A percentile compares a stretch with the other conserved stretches of the same genome.
phyloP scores from a whole-genome alignment of 2,888 invertebrate species.

The Zygothrica quintamaculata region DNA sequence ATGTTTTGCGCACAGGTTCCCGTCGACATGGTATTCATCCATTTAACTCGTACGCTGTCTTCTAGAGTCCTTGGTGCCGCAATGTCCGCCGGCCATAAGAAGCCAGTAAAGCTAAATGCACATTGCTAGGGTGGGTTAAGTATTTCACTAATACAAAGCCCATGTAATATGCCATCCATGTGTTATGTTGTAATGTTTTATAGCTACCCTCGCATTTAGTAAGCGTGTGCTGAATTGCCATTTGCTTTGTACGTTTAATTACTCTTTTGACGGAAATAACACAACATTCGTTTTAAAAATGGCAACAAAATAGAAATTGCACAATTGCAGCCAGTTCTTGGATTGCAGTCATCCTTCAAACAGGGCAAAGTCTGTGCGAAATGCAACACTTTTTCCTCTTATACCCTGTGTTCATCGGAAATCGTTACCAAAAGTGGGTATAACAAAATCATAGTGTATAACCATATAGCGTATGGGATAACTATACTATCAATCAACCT shows the following conservation, averaged over 20 bases:
- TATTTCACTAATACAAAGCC: not conserved
- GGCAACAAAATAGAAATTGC: slow-evolving; percentile 58
- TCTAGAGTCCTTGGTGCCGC: slow-evolving; percentile 47
- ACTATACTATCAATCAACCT: too few species aligned
- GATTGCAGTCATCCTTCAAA: slow-evolving; percentile 7
- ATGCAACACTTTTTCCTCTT: slow-evolving; percentile 28
- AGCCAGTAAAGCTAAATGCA: slow-evolving; percentile 41
- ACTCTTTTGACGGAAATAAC: slow-evolving; percentile 79
- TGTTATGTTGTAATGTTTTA: too few species aligned
- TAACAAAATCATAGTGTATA: not conserved
- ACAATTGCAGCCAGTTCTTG: slow-evolving; percentile 32
- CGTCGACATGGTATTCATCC: slow-evolving; percentile 32
- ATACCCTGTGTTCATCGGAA: slow-evolving; percentile 1
- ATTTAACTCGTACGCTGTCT: slow-evolving; percentile 17
- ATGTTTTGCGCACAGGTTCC: slow-evolving; percentile 64
- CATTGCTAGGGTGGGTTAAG: slow-evolving; percentile 29
- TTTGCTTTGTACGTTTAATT: slow-evolving; percentile 75
- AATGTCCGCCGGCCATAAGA: slow-evolving; percentile 54
- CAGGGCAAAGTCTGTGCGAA: slow-evolving; percentile 23
- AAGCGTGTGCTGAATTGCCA: slow-evolving; percentile 61
- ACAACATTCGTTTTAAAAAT: slow-evolving; percentile 67
- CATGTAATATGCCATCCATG: too few species aligned
- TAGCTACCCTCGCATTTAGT: slow-evolving; percentile 32
- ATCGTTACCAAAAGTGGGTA: not conserved
- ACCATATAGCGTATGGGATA: too few species aligned